phyloP scores from a whole-genome alignment of 2,888 invertebrate species.

The Ptychoptera albimana region DNA sequence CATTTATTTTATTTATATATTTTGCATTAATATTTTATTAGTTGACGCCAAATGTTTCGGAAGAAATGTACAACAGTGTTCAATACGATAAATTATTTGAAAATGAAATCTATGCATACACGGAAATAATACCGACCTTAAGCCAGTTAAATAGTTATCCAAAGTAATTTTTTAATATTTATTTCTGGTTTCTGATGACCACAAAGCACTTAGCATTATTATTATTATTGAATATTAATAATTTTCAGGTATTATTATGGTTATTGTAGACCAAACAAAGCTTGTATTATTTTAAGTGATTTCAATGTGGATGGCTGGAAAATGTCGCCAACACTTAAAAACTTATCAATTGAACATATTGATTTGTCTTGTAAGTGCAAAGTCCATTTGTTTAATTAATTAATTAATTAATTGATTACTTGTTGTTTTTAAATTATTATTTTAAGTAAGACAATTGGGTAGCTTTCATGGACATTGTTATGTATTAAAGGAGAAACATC shows the following conservation, averaged over 20 bases:
- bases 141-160: constrained; percentile 15
- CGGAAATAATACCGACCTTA: constrained; percentile 19
- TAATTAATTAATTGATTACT: neutral
- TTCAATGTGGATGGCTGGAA: constrained; percentile 20
- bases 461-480: constrained; percentile 24
- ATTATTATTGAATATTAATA: neutral
- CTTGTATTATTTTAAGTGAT: constrained; percentile 21
- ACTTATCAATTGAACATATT: constrained; percentile 24
- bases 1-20: neutral
- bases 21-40: constrained; percentile 9
- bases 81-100: constrained; percentile 20
- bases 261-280: constrained; percentile 13
- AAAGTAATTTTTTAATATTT: constrained; percentile 6
- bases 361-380: constrained; percentile 17
- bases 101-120: constrained; percentile 24
- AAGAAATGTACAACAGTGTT: constrained; percentile 16
- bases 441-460: constrained; percentile 19
- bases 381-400: neutral
- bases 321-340: constrained; percentile 17
- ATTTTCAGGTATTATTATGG: no score
- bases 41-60: constrained; percentile 22
- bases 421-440: neutral
- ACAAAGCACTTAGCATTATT: neutral
- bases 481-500: constrained; percentile 19
- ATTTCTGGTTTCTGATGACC: neutral